These are phyloP conservation scores for Gouania willdenowi DNA, from an alignment of 2,797 vertebrate species.

Conservation along the genomic window DNA sequence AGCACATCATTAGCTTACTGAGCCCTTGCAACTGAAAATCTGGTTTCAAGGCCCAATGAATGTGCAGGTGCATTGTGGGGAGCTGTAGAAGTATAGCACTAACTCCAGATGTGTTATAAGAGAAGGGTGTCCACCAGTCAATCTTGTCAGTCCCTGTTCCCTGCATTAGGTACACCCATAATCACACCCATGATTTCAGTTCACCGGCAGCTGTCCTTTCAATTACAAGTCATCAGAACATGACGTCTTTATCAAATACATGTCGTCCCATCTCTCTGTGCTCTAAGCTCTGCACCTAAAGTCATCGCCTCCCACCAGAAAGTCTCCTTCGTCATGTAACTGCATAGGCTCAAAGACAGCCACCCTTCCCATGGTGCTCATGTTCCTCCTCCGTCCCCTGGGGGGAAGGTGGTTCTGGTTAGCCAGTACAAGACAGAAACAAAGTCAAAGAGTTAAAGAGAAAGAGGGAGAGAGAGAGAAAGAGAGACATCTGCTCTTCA, in stretches of 20 bases:
- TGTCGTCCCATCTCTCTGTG: conserved; percentile 70
- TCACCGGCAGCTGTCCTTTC: conserved; percentile 53
- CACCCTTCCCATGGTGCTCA: conserved; percentile 81
- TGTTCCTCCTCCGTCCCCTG: conserved; percentile 65
- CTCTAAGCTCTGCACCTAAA: conserved; percentile 65
- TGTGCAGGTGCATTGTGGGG: conserved; percentile 57
- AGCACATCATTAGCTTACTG: conserved; percentile 50
- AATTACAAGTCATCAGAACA: conserved; percentile 61
- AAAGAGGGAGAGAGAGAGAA: conserved; percentile 26
- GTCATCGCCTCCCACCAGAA: conserved; percentile 58
- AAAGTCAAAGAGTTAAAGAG: conserved; percentile 40
- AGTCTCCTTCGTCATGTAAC: conserved; percentile 57
- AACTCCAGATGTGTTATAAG: conserved; percentile 18
- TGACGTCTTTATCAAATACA: conserved; percentile 64
- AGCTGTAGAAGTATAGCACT: conserved; percentile 22
- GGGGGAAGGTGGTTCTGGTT: conserved; percentile 53
- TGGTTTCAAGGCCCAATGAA: conserved; percentile 26
- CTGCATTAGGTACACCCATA: conserved; percentile 46
- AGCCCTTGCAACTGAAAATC: conserved; percentile 35
- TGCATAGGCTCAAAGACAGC: conserved; percentile 59
- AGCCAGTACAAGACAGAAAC: conserved; percentile 42
- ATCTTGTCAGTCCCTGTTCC: conserved; percentile 43
- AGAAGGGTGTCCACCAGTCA: conserved; percentile 25
- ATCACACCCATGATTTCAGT: conserved; percentile 45
- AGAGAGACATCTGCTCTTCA: conserved; percentile 82